Evolutionary conservation across 1,140 invertebrate species (phyloP), one percentile per base, ranked within the genome.

Genomic region (Metaphire vulgaris): DNA sequence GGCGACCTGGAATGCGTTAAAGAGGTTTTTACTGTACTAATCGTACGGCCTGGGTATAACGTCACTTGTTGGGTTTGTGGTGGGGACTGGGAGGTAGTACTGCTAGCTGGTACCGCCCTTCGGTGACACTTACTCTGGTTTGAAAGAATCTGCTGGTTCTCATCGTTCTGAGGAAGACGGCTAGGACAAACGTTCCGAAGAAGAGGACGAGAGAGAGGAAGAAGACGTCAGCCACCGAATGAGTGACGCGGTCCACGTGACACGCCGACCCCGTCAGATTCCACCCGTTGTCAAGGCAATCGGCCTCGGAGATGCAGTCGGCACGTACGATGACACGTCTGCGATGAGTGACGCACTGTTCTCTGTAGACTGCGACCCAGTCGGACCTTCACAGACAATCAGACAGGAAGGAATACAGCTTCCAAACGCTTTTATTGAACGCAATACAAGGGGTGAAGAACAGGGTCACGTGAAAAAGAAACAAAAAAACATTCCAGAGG

Each of bases 141-240:
- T 74, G 74, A 33, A 79, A 79, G 6, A 66, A 79, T 0, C 56
- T 56, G 33, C 33, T 28, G 41, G 33, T 74, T 26, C 77, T 68
- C 33, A 75, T 69, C 15, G 56, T 80, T 69, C 79, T 80, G 65
- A 87, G 72, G 6, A 80, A 78, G 26, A 83, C 74, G 70, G 83
- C 82, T 12, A 87, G 75, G 21, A 79, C 74, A 74, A 86, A 87
- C 14, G 86, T 85, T 28, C 81, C 79, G 41, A 83, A 65, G 74
- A 87, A 87, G 1, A 87, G 76, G 28, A 87, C 76, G 56, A 86
- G 26, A 12, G 84, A 86, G 78, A 87, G 83, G 12, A 86, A 80
- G 78, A 85, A 87, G 66, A 86, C 78, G 77, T 83, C 74, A 64
- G 82, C 80, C 16, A 81, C 77, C 74, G 77, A 70, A 16, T 71